Base-by-base conservation (phyloP, 2,113 vertebrate species). In the Hassar affinis region DNA sequence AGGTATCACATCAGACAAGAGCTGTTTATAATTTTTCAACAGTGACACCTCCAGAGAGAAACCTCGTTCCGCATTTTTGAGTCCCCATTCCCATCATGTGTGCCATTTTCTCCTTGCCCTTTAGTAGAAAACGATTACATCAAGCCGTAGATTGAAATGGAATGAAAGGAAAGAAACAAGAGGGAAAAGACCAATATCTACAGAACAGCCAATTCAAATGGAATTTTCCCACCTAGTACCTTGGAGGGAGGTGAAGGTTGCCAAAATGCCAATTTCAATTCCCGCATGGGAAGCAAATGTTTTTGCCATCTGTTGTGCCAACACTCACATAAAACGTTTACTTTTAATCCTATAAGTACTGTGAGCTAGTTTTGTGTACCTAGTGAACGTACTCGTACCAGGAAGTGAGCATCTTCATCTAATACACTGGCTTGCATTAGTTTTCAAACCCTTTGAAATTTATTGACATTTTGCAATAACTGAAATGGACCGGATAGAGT, bases 121-220 rank as follows among this genome's bases (percentile, higher is more conserved):
- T 76, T 76, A 54, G 49, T 22, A 20, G 49, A 54, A 76, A 76
- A 54, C 8, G 27, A 76, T 54, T 76, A 35, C 20, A 33, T 75
- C 72, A 33, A 52, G 27, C 27, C 17, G 5, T 17, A 81, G 45
- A 52, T 33, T 52, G 79, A 68, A 35, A 68, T 35, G 25, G 4
- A 54, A 69, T 49, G 38, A 18, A 74, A 33, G n/a, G 27, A 45
- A 91, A 90, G 47, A 38, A 78, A 86, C 22, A n/a, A 9, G 11
- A 78, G 71, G 62, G 64, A 78, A 82, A 77, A 80, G 81, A 83
- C 84, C 74, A 11, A 7, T 38, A 42, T 75, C 11, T 47, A 78
- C 18, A 84, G 76, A 78, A 35, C 20, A 56, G 59, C 15, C 71
- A 51, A 83, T 25, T 78, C 61, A 49, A 35, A 66, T 54, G 33